Evolutionary conservation across 1,140 invertebrate genomes (phyloP).

Genomic region (Nasonia giraulti): DNA sequence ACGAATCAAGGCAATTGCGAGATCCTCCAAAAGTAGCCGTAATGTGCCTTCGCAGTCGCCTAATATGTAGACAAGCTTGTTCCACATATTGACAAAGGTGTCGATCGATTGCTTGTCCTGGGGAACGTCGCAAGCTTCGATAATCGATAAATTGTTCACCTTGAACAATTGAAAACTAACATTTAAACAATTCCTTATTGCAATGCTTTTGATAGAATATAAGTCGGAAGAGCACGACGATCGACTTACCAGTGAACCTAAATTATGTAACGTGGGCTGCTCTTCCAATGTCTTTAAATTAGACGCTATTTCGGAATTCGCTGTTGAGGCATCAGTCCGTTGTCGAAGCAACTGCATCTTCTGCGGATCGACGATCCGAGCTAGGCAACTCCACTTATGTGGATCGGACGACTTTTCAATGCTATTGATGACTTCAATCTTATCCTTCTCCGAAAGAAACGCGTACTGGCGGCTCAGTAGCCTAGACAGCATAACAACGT

Average conservation of each 20-base stretch:
- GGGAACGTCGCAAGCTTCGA: slow-evolving; percentile 43
- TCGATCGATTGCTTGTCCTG: slow-evolving; percentile 53
- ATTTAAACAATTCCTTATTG: background rate
- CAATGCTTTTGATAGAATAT: background rate
- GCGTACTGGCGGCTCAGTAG: slow-evolving; percentile 63
- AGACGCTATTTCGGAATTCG: slow-evolving; percentile 35
- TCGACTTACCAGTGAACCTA: slow-evolving; percentile 8
- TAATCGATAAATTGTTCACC: slow-evolving; percentile 51
- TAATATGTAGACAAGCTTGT: slow-evolving; percentile 56
- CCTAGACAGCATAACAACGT: slow-evolving; percentile 59
- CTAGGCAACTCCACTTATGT: slow-evolving; percentile 2
- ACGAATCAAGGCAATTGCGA: slow-evolving; percentile 53
- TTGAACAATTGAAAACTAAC: background rate
- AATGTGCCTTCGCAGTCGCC: slow-evolving; percentile 59
- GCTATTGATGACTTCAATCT: slow-evolving; percentile 54
- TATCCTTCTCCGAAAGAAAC: slow-evolving; percentile 59
- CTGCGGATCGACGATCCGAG: background rate
- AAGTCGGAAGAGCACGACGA: background rate
- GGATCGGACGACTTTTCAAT: slow-evolving; percentile 53
- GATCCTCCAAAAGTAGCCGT: slow-evolving; percentile 57
- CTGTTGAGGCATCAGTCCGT: slow-evolving; percentile 16
- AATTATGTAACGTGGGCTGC: slow-evolving; percentile 37
- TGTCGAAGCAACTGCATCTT: slow-evolving; percentile 18
- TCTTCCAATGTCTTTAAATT: slow-evolving; percentile 43
- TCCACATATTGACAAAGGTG: slow-evolving; percentile 62